Evolutionary conservation across 2,888 invertebrate genomes (phyloP).

Genomic region (Galerucella pusilla): DNA sequence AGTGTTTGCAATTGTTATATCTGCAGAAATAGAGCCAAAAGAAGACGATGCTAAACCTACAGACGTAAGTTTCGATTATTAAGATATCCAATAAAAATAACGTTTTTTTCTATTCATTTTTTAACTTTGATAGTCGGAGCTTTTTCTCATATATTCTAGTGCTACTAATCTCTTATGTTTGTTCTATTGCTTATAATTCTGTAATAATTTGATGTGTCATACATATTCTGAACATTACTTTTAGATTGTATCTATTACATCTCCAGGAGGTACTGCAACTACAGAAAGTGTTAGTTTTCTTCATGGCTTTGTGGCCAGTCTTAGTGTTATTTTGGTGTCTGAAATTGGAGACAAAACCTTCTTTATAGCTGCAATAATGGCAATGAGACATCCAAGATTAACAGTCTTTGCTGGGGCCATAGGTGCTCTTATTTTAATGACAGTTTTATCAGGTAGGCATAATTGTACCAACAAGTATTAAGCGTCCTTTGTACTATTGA

Average conservation of each 20-base stretch:
- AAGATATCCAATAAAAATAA: too few species aligned
- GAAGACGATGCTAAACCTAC: conserved; percentile 45
- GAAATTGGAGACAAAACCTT: conserved; percentile 99
- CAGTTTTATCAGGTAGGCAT: conserved; percentile 81
- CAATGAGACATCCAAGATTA: conserved; percentile 95
- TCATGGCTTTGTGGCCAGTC: conserved; percentile 93
- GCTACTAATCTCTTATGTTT: too few species aligned
- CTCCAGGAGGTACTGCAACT: conserved; percentile 30
- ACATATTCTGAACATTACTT: not conserved
- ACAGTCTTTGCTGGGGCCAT: conserved; percentile 95
- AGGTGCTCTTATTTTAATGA: conserved; percentile 92
- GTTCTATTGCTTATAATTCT: too few species aligned
- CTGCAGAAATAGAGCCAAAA: conserved; percentile 39
- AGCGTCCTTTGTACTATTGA: too few species aligned
- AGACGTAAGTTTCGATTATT: conserved; percentile 35
- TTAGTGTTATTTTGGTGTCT: conserved; percentile 96
- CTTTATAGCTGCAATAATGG: conserved; percentile 99
- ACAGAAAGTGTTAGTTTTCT: conserved; percentile 78
- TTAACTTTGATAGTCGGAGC: too few species aligned
- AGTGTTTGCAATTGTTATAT: conserved; percentile 15
- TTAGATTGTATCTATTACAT: conserved; percentile 28
- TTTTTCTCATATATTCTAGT: too few species aligned
- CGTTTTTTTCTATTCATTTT: too few species aligned
- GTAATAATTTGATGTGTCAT: not conserved
- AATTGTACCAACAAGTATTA: not conserved